Base-by-base conservation (phyloP, 23 tunicate genomes). In the Oikopleura vanhoeffeni region DNA sequence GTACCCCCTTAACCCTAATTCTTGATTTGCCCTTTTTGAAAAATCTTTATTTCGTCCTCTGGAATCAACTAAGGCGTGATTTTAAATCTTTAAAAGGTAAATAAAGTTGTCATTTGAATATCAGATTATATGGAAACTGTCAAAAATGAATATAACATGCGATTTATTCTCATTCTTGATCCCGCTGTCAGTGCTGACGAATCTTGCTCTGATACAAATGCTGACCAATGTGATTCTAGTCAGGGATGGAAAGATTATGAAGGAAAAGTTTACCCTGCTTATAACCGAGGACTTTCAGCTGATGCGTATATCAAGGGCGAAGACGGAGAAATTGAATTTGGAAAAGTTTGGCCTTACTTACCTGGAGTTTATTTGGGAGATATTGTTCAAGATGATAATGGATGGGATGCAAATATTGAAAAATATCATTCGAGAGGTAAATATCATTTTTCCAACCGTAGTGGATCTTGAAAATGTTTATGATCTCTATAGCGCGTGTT, bases 301-400 rank as follows among this genome's bases (percentile, higher is more conserved):
- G 86, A 87, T 38, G 99, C 89, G 39, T 94, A 89, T 41, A 94
- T 94, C 77, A 86, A 86, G 28, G 85, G 79, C 79, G 83, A 84
- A 0, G 84, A 88, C 27, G 95, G 91, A 28, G 89, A 85, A 83
- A 87, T 88, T 0, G 97, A 91, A 0, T 91, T 83, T 71, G 99
- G 99, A 24, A 94, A 94, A 87, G 99, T 94, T 2, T 94, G 99
- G 99, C 99, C 99, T 28, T 94, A 90, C 88, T 67, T 83, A 27
- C 99, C 99, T 0, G 90, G 87, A 3, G 83, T 88, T 0, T 85
- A 86, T 40, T 88, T 88, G 40, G 88, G 32, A 18, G 34, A 71
- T 30, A 2, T 71, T 2, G 79, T 71, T 24, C 34, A 71, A 71
- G 79, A 30, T 2, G 79, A 71, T 30, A 38, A 38, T 32, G 79